Evolutionary conservation across 2,113 vertebrate species (phyloP).

Genomic region (Oxyruncus cristatus): DNA sequence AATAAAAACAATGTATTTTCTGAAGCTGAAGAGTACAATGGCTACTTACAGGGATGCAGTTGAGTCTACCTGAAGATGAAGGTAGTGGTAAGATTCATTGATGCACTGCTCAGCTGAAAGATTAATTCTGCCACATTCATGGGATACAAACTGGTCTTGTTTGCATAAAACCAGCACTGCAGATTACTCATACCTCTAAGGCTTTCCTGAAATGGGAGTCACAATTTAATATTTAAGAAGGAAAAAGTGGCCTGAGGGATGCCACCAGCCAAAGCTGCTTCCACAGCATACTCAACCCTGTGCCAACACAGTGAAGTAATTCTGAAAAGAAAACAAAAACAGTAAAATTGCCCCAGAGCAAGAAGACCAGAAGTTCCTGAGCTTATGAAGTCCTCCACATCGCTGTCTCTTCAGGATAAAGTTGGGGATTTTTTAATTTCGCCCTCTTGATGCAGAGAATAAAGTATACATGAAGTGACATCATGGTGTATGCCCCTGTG

Average conservation of each 20-base stretch:
- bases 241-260: not conserved
- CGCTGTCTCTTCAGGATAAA: not conserved
- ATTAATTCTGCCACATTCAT: not conserved
- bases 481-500: rapidly evolving
- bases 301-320: not conserved
- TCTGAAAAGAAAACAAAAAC: not conserved
- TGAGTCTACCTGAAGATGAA: not conserved
- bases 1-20: not conserved
- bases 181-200: not conserved
- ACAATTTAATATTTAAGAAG: not conserved
- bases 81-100: not conserved
- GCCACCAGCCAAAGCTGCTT: not conserved
- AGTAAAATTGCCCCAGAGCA: not conserved
- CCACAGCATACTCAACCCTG: not conserved
- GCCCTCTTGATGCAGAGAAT: not conserved
- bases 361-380: not conserved
- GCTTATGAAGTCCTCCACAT: not conserved
- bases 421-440: not conserved
- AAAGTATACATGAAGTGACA: not conserved
- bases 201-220: not conserved
- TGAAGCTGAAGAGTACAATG: not conserved
- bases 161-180: not conserved
- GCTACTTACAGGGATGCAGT: not conserved
- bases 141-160: not conserved
- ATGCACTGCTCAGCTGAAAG: not conserved